These are phyloP conservation scores for Pionites leucogaster DNA, from an alignment of 2,113 vertebrate genomes.

Conservation along the genomic window DNA sequence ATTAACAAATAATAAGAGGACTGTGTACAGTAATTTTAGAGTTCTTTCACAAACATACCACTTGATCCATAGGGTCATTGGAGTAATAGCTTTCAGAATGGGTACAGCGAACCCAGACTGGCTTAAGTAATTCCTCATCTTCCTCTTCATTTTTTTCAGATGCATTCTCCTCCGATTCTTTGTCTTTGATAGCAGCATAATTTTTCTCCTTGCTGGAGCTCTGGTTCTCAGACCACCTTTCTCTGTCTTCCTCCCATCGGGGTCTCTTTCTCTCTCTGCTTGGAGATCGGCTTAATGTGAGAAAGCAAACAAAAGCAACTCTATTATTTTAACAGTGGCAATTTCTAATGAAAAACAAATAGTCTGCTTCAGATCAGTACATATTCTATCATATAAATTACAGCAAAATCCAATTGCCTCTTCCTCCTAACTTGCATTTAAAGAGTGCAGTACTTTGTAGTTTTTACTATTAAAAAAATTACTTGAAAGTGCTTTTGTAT, in stretches of 20 bases:
- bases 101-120: slow-evolving; percentile 96
- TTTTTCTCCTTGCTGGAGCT: slow-evolving; percentile 74
- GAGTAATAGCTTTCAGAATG: slow-evolving; percentile 97
- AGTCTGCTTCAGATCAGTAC: background rate
- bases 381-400: background rate
- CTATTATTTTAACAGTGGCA: background rate
- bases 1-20: background rate
- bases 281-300: slow-evolving; percentile 77
- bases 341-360: background rate
- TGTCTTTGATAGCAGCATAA: slow-evolving; percentile 74
- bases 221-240: slow-evolving; percentile 76
- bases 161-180: slow-evolving; percentile 75
- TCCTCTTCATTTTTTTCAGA: slow-evolving; percentile 84
- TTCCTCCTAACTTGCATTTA: background rate
- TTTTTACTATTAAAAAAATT: background rate
- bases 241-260: slow-evolving; percentile 89
- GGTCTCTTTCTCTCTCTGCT: slow-evolving; percentile 90
- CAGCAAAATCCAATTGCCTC: background rate
- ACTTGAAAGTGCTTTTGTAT: background rate
- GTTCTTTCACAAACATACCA: slow-evolving; percentile 78
- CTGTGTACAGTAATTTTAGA: background rate
- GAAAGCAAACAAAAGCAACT: background rate
- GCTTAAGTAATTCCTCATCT: slow-evolving; percentile 90
- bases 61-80: slow-evolving; percentile 98
- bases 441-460: background rate